A percentile compares a stretch with the other conserved stretches of the same genome.
phyloP scores from a whole-genome alignment of 2,797 vertebrate genomes.

The Chloroceryle amazona region DNA sequence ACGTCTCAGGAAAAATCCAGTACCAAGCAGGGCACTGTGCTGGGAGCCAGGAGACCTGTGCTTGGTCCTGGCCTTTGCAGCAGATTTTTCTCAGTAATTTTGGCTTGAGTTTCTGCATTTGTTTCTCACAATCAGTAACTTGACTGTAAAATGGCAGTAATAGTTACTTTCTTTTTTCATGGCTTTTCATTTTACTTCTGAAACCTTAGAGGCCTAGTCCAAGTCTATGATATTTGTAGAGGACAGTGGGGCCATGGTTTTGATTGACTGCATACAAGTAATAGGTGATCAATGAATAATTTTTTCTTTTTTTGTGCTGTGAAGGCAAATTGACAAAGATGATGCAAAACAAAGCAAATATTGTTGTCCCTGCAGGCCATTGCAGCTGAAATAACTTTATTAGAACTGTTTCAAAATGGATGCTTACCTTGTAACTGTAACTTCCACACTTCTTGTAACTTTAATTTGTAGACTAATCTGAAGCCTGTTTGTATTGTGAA shows the following conservation, averaged over 20 bases:
- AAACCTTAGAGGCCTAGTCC: not conserved
- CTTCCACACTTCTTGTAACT: not conserved
- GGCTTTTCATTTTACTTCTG: not conserved
- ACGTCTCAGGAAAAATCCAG: not conserved
- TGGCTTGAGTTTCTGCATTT: not conserved
- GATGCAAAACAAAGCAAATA: conserved; percentile 49
- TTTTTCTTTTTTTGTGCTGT: not conserved
- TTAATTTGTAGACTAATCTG: not conserved
- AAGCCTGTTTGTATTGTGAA: not conserved
- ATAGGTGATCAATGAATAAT: conserved; percentile 2
- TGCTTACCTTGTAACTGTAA: conserved; percentile 36
- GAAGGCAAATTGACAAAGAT: conserved; percentile 16
- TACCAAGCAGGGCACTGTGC: not conserved
- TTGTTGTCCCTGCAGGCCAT: conserved; percentile 24
- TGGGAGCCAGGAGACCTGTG: not conserved
- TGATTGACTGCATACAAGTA: not conserved
- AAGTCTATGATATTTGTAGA: not conserved
- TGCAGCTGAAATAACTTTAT: conserved; percentile 64
- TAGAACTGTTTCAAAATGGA: conserved; percentile 38
- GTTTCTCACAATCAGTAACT: not conserved
- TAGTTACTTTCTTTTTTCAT: not conserved
- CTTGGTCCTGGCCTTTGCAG: not conserved
- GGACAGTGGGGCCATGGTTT: not conserved
- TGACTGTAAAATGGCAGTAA: not conserved
- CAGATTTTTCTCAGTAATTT: not conserved